Base-by-base conservation (phyloP, 2,888 invertebrate species). In the Sphecodes monilicornis region DNA sequence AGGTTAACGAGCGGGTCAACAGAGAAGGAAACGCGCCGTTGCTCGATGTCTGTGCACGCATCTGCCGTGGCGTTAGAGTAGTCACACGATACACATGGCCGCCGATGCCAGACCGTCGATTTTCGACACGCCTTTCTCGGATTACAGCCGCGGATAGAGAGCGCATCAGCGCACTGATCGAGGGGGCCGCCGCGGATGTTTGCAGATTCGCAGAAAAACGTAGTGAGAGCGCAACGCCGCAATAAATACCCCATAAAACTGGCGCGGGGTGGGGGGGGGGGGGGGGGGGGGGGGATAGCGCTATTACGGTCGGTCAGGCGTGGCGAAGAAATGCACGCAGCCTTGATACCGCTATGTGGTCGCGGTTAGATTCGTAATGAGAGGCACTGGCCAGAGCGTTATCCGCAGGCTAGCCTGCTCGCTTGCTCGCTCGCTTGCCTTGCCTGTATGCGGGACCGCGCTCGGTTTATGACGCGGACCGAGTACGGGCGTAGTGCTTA, bases 341-440 rank as follows among this genome's bases (percentile, higher is more conserved):
- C 89, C 91, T 89, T 91, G 93, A 92, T 93, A 91, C 93, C 93
- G 93, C 93, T 93, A 93, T 91, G 93, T 92, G 92, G 92, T 92
- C 92, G 93, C 93, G 93, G 92, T 91, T 92, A 89, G 91, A 91
- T 92, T 92, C 90, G 91, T 90, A 92, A 92, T 91, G 91, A 91
- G 91, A 89, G 86, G 88, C 92, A 89, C 87, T 87, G 89, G 76
- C 69, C 69, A 50, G 69, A 36, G 54, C 54, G 39, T 50, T 76
- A 60, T 82, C 41, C 76, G 80, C 73, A 76, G 54, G 43, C 76
- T 41, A 32, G 76, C 36, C 50, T 69, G 16, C 60, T 29, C 16
- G 29, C 29, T 26, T 29, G 39, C 39, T 39, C 39, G 39, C 39
- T 41, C 41, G 41, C 41, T 41, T 11, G 10, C 10, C 29, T 68